Conservation (phyloP, 2,797 vertebrate genomes). For the Spheniscus humboldti region DNA sequence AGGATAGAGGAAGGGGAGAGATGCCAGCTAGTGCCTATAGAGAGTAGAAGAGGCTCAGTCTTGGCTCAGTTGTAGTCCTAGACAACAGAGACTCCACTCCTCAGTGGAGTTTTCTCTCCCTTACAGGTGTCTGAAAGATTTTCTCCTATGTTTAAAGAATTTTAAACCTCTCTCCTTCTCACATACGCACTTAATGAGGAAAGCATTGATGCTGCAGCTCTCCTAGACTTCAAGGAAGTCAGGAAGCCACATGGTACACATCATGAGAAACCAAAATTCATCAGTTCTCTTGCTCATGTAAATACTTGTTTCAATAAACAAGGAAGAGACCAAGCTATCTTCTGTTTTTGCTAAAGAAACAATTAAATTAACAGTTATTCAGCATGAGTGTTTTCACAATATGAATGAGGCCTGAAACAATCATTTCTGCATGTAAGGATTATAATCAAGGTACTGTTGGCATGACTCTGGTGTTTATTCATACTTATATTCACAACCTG, state of each 20-base stretch:
- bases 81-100: rapidly evolving
- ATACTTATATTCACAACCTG: not conserved
- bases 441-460: not conserved
- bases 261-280: not conserved
- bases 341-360: not conserved
- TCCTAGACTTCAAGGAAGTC: not conserved
- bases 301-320: not conserved
- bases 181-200: not conserved
- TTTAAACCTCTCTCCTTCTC: not conserved
- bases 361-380: constrained; percentile 15
- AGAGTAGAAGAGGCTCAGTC: not conserved
- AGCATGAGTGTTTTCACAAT: not conserved
- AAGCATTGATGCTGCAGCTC: not conserved
- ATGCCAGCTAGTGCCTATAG: not conserved
- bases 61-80: not conserved
- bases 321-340: not conserved
- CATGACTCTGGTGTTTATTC: constrained; percentile 9
- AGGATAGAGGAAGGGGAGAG: not conserved
- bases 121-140: not conserved
- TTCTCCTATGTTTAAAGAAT: not conserved
- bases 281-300: not conserved
- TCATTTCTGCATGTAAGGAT: not conserved
- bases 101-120: not conserved
- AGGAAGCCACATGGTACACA: not conserved
- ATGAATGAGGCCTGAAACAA: not conserved